These are phyloP conservation scores for Plestiodon gilberti DNA, from an alignment of 2,113 vertebrate genomes.

Conservation along the genomic window DNA sequence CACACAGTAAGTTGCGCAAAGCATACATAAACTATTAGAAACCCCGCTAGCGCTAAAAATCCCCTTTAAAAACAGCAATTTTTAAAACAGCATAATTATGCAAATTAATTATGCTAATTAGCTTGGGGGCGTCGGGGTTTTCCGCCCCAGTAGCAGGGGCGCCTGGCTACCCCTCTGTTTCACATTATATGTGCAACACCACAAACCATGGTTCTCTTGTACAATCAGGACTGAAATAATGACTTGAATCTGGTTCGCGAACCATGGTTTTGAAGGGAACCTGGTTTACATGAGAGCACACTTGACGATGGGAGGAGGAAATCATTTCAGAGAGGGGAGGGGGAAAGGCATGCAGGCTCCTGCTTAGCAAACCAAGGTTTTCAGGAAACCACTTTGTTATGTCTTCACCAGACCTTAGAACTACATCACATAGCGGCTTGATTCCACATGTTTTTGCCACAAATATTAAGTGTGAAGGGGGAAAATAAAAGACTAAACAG, in stretches of 20 bases:
- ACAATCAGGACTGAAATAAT: neutral
- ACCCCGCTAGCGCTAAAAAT: too few species aligned
- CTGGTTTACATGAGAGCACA: neutral
- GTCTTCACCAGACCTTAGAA: neutral
- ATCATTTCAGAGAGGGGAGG: neutral
- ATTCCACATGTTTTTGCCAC: neutral
- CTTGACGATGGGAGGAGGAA: neutral
- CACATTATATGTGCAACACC: neutral
- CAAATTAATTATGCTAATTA: too few species aligned
- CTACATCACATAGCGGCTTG: neutral
- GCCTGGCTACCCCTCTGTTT: too few species aligned
- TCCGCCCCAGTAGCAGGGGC: too few species aligned
- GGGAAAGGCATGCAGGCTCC: neutral
- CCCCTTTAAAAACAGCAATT: too few species aligned
- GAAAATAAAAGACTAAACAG: too few species aligned
- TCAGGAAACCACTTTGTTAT: neutral
- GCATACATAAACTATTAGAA: too few species aligned
- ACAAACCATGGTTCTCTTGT: neutral
- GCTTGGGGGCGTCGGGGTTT: too few species aligned
- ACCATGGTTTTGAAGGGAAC: neutral
- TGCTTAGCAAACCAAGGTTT: neutral
- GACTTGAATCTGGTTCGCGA: neutral
- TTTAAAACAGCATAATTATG: too few species aligned
- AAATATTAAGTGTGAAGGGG: neutral
- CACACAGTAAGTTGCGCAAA: too few species aligned